Evolutionary conservation across 2,888 invertebrate species (phyloP).

Genomic region (Cephus nigrinus): DNA sequence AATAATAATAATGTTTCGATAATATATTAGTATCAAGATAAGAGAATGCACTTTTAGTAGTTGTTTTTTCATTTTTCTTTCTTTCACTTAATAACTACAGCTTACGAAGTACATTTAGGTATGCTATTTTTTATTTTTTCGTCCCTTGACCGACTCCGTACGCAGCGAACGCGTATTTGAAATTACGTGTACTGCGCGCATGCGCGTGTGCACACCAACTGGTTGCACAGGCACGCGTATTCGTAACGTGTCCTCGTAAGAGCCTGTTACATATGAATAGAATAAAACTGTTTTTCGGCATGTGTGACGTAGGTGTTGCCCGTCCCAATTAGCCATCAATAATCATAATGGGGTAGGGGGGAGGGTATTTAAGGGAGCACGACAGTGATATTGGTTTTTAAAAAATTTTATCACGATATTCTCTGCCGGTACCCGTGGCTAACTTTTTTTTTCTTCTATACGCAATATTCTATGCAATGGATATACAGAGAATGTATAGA

Average conservation of each 20-base stretch:
- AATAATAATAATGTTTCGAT: slow-evolving; percentile 38
- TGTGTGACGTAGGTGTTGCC: too few species aligned
- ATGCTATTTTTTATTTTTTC: slow-evolving; percentile 10
- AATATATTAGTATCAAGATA: slow-evolving; percentile 41
- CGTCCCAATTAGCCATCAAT: not conserved
- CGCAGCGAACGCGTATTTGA: slow-evolving; percentile 11
- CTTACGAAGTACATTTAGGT: slow-evolving; percentile 21
- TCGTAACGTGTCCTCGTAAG: not conserved
- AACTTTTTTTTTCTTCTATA: not conserved
- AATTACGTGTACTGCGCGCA: not conserved
- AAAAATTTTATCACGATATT: too few species aligned
- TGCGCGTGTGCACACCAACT: not conserved
- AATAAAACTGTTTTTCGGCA: not conserved
- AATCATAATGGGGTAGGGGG: too few species aligned
- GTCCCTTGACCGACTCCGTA: slow-evolving; percentile 14
- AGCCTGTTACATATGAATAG: not conserved
- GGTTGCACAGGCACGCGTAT: not conserved
- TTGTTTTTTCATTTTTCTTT: slow-evolving; percentile 3
- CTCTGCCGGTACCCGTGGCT: too few species aligned
- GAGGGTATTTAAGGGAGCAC: too few species aligned
- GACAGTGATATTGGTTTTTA: too few species aligned
- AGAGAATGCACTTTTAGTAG: slow-evolving; percentile 38
- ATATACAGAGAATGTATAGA: too few species aligned
- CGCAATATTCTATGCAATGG: not conserved
- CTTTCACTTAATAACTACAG: slow-evolving; percentile 11